These are phyloP conservation scores for Poeciliopsis occidentalis DNA, from an alignment of 2,113 vertebrate genomes.

Conservation along the genomic window DNA sequence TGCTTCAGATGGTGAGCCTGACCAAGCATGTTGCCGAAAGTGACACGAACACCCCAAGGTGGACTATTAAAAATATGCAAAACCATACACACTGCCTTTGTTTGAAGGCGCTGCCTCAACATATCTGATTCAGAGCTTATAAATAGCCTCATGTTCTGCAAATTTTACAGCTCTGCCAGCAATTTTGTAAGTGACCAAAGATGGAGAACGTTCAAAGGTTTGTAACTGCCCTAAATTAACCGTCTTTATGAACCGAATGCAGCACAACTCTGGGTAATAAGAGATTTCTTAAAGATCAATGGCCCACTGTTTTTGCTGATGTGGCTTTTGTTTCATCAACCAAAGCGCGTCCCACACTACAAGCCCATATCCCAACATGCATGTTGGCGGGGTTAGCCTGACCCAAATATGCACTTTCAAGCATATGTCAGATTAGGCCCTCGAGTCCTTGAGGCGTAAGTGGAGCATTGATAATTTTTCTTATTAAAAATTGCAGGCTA, in stretches of 20 bases:
- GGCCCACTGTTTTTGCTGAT: too few species aligned
- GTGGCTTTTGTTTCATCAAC: too few species aligned
- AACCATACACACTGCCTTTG: constrained; percentile 5
- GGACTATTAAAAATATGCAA: constrained; percentile 27
- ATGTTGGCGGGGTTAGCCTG: neutral
- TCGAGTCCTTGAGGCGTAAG: constrained; percentile 41
- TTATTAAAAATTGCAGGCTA: constrained; percentile 8
- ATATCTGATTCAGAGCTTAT: neutral
- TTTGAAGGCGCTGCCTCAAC: constrained; percentile 3
- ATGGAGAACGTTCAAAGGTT: neutral
- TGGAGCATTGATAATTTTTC: constrained; percentile 58
- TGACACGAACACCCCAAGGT: constrained; percentile 12
- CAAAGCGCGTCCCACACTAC: too few species aligned
- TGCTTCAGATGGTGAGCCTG: constrained; percentile 15
- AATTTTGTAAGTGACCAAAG: neutral
- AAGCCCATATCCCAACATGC: neutral
- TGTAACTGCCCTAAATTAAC: neutral
- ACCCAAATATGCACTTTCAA: constrained; percentile 5
- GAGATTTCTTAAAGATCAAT: too few species aligned
- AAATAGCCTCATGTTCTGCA: neutral
- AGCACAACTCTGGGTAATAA: neutral
- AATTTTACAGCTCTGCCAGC: neutral
- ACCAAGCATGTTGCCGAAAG: constrained; percentile 34
- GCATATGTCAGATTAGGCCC: constrained; percentile 12
- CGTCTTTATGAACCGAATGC: neutral